phyloP scores from a whole-genome alignment of 2,113 vertebrate species.

The Aptenodytes forsteri region DNA sequence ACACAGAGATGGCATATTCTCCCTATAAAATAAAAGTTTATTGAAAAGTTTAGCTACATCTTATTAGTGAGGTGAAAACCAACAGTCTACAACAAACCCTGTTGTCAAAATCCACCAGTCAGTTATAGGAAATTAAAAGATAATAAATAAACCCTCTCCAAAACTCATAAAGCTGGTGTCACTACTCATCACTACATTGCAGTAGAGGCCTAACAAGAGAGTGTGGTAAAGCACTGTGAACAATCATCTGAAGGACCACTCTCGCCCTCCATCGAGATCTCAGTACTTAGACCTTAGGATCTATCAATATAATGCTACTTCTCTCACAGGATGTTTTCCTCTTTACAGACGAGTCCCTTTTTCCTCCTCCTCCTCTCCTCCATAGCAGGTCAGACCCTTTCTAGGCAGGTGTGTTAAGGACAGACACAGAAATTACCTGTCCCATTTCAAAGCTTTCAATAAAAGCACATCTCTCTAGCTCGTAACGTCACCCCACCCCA shows the following conservation, averaged over 20 bases:
- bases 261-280: background rate
- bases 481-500: background rate
- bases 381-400: background rate
- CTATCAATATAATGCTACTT: background rate
- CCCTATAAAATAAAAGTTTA: background rate
- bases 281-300: background rate
- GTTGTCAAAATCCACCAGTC: background rate
- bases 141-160: background rate
- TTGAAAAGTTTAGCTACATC: background rate
- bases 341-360: background rate
- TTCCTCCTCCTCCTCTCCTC: background rate
- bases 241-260: background rate
- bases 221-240: background rate
- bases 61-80: background rate
- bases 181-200: background rate
- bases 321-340: background rate
- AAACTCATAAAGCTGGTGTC: background rate
- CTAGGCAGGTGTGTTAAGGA: background rate
- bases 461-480: background rate
- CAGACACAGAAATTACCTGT: background rate
- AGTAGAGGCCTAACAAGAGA: background rate
- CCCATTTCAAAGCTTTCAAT: background rate
- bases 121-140: background rate
- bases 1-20: background rate
- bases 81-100: background rate